Conservation (phyloP, 2,113 vertebrate species). For the Macrotus californicus region DNA sequence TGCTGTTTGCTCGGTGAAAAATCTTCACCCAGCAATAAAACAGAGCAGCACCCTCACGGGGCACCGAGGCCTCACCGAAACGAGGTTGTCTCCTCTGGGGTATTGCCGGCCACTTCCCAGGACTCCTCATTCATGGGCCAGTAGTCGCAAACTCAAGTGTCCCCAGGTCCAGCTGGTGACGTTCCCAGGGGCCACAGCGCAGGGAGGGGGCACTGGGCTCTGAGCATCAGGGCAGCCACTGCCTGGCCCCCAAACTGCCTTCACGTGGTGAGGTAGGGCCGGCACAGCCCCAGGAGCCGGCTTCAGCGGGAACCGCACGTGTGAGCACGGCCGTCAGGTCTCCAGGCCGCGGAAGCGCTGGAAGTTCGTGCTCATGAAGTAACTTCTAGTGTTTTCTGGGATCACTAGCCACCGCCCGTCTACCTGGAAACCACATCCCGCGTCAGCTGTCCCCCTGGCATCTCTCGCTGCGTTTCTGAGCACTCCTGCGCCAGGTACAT, state of each 20-base stretch:
- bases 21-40: no score
- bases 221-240: no score
- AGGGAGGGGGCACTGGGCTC: no score
- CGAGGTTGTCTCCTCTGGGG: fast-evolving
- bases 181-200: no score
- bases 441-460: no score
- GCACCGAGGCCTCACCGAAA: not conserved
- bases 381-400: not conserved
- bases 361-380: fast-evolving
- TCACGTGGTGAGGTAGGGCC: fast-evolving
- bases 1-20: not conserved
- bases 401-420: no score
- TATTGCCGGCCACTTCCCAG: fast-evolving
- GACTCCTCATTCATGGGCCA: not conserved
- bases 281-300: fast-evolving
- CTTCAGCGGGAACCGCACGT: fast-evolving
- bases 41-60: fast-evolving
- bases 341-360: not conserved
- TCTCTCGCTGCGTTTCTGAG: no score
- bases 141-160: not conserved
- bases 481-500: no score
- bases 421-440: no score
- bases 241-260: not conserved
- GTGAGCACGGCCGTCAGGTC: fast-evolving
- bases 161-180: not conserved